Base-by-base conservation (phyloP, 2,797 vertebrate species). In the Neoniphon sammara region DNA sequence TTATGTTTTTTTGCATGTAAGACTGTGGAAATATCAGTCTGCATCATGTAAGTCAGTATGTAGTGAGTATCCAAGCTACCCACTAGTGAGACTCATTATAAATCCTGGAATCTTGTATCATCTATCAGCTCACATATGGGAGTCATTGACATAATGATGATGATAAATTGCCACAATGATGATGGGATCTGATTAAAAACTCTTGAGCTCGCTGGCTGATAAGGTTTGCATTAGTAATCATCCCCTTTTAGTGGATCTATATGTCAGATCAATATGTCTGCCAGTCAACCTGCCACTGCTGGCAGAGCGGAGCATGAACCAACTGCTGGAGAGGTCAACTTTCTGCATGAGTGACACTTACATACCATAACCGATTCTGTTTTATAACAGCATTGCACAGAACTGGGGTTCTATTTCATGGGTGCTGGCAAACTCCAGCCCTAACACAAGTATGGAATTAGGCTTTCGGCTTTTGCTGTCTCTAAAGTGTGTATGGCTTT, bases 371-470 rank as follows among this genome's bases (percentile, higher is more conserved):
- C 78, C 70, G 73, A 88, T 88, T 86, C 77, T 83, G 63, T 87
- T 89, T 87, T 90, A 83, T 87, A 80, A 87, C 65, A 82, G 81
- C 70, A 67, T 62, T 77, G 85, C 82, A 77, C 77, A 80, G 83
- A 75, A 75, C 53, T 66, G 83, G 82, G 75, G 73, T 90, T 89
- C 66, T 86, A 87, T 92, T 93, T 92, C 88, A 92, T 82, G 78
- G 86, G 66, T 59, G 60, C 88, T 90, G 88, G 89, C 72, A 82
- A 75, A 82, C 75, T 66, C 42, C 23, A 18, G 64, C 81, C 80
- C 68, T 73, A 73, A 86, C 81, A 91, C 78, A 86, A 85, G 86
- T 87, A 67, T 57, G 75, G 80, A 86, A 87, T 87, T 85, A 85
- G 78, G 73, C 84, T 72, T 77, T 84, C 77, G 73, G 78, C 73